These are phyloP conservation scores for Melanargia galathea DNA, from an alignment of 2,888 invertebrate species.

Conservation along the genomic window DNA sequence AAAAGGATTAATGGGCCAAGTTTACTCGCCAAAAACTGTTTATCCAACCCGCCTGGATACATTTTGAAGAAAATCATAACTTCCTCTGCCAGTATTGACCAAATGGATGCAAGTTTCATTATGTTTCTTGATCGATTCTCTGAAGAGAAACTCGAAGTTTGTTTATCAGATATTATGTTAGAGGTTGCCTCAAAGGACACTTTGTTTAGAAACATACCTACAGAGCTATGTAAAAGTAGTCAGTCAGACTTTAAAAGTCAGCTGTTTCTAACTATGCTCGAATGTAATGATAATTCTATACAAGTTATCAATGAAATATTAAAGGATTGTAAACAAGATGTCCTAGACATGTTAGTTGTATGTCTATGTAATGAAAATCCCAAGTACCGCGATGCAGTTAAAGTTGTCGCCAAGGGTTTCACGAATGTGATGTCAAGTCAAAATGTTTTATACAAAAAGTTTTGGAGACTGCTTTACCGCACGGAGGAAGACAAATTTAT, in stretches of 20 bases:
- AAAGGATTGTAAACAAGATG: conserved; percentile 51
- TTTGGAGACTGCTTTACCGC: conserved; percentile 63
- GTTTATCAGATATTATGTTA: conserved; percentile 63
- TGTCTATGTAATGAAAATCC: conserved; percentile 54
- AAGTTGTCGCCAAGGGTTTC: conserved; percentile 50
- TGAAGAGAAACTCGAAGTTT: conserved; percentile 58
- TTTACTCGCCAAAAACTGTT: conserved; percentile 55
- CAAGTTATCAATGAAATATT: conserved; percentile 51
- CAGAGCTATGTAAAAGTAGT: conserved; percentile 54
- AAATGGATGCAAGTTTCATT: conserved; percentile 60
- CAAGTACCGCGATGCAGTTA: conserved; percentile 41
- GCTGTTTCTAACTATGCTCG: conserved; percentile 56
- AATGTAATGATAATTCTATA: conserved; percentile 45
- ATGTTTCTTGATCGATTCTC: conserved; percentile 61
- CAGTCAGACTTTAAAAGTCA: conserved; percentile 61
- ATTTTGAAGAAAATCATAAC: conserved; percentile 66
- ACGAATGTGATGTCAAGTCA: conserved; percentile 51
- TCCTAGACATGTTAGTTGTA: conserved; percentile 57
- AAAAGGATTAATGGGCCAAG: conserved; percentile 50
- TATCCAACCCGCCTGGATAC: conserved; percentile 65
- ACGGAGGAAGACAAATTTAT: conserved; percentile 54
- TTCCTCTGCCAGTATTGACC: conserved; percentile 54
- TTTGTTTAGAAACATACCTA: conserved; percentile 54
- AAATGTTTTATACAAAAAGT: conserved; percentile 51
- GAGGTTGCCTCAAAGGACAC: conserved; percentile 69